Percentiles rank a stretch among this genome's conserved stretches.
These are phyloP conservation scores for Cistogaster globosa DNA, from an alignment of 2,888 invertebrate genomes.

Conservation along the genomic window DNA sequence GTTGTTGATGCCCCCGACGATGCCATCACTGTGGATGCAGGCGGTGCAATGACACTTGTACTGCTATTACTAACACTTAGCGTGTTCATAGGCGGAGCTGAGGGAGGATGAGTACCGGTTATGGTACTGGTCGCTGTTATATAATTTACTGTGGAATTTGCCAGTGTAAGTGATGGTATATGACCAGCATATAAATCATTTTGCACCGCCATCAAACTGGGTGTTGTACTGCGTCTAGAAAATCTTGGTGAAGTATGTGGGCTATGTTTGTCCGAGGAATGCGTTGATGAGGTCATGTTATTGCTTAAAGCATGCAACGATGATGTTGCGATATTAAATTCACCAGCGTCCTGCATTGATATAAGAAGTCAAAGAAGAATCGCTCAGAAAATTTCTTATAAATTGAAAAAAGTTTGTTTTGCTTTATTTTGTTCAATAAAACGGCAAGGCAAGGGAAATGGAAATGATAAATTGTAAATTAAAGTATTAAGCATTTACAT, in stretches of 20 bases:
- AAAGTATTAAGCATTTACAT: not conserved
- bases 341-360: conserved; percentile 84
- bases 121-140: conserved; percentile 73
- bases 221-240: conserved; percentile 83
- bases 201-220: conserved; percentile 82
- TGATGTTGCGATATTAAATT: conserved; percentile 87
- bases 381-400: conserved; percentile 45
- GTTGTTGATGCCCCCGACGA: conserved; percentile 40
- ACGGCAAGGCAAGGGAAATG: not conserved
- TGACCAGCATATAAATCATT: conserved; percentile 81
- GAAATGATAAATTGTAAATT: not conserved
- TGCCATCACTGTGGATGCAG: conserved; percentile 49
- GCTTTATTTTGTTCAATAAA: too few relatives aligned
- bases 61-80: conserved; percentile 75
- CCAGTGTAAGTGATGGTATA: conserved; percentile 77
- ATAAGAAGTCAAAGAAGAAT: conserved; percentile 52
- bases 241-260: conserved; percentile 86
- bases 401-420: not conserved
- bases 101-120: conserved; percentile 74
- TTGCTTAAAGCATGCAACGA: conserved; percentile 85
- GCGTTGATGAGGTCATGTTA: conserved; percentile 78
- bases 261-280: conserved; percentile 83
- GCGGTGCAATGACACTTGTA: conserved; percentile 63
- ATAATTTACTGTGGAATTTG: conserved; percentile 72
- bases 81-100: conserved; percentile 79